Evolutionary conservation across 30 jellyfish, hydroid and myxozoan genomes (phyloP).

Genomic region (Hydractinia symbiolongicarpus): DNA sequence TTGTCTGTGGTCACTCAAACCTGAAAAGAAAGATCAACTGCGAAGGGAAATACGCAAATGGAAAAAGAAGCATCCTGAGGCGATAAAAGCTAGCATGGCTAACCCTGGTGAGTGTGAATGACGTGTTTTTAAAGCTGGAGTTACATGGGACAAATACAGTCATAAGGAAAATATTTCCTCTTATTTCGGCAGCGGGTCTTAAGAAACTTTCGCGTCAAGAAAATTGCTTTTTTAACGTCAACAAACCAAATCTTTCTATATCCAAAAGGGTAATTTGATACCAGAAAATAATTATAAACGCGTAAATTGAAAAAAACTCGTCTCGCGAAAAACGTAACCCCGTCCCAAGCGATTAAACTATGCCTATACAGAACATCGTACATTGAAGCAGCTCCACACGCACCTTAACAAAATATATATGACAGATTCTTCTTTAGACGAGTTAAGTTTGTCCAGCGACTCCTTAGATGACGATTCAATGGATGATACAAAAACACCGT

Average conservation of each 20-base stretch:
- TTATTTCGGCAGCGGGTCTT: too few species aligned
- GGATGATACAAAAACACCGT: slow-evolving; percentile 76
- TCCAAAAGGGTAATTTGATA: too few species aligned
- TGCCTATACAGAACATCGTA: not conserved
- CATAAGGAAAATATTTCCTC: too few species aligned
- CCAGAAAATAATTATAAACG: too few species aligned
- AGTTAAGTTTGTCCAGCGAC: slow-evolving; percentile 78
- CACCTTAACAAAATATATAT: not conserved
- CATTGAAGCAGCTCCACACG: not conserved
- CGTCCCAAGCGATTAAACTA: not conserved
- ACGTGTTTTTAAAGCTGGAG: not conserved
- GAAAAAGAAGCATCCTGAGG: slow-evolving; percentile 98
- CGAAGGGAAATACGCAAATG: slow-evolving; percentile 92
- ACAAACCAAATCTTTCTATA: too few species aligned
- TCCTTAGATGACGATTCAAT: slow-evolving; percentile 92
- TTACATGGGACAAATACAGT: too few species aligned
- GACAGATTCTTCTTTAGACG: slow-evolving; percentile 41
- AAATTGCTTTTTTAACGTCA: too few species aligned
- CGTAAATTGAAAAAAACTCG: too few species aligned
- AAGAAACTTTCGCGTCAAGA: too few species aligned
- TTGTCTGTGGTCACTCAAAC: slow-evolving; percentile 95
- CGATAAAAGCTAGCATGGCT: slow-evolving; percentile 96
- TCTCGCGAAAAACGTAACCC: not conserved
- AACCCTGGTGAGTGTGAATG: slow-evolving; percentile 70
- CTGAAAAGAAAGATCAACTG: slow-evolving; percentile 89